phyloP scores from a whole-genome alignment of 2,888 invertebrate species.

The Crepidodera aurea region DNA sequence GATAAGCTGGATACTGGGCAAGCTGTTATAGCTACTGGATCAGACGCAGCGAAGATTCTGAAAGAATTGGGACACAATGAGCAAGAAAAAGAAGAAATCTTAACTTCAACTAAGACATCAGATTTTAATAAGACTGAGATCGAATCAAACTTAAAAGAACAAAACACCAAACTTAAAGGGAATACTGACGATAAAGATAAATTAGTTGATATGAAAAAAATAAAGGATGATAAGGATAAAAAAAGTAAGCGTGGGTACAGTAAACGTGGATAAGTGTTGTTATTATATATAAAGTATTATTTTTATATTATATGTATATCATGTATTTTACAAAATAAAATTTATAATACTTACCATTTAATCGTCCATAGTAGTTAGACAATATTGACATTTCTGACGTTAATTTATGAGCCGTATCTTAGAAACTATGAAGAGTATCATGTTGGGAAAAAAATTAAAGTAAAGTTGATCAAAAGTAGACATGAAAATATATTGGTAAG shows the following conservation, averaged over 20 bases:
- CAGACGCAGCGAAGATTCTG: constrained; percentile 50
- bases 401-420: too few relatives aligned
- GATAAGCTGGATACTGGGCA: constrained; percentile 57
- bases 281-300: not conserved
- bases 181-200: not conserved
- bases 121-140: not conserved
- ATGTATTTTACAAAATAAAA: too few relatives aligned
- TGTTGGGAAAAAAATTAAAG: too few relatives aligned
- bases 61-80: constrained; percentile 46
- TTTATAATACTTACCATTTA: too few relatives aligned
- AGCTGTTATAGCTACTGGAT: constrained; percentile 52
- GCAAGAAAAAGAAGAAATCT: constrained; percentile 29
- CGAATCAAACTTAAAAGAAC: too few relatives aligned
- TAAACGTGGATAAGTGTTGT: not conserved
- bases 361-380: too few relatives aligned
- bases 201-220: not conserved
- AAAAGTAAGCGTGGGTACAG: not conserved
- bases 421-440: too few relatives aligned
- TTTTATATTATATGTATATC: too few relatives aligned
- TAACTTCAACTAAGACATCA: not conserved
- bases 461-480: too few relatives aligned
- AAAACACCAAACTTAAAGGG: not conserved
- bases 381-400: too few relatives aligned
- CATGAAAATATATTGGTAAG: too few relatives aligned
- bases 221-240: not conserved